phyloP scores from a whole-genome alignment of 2,113 vertebrate genomes.

The Carlito syrichta region DNA sequence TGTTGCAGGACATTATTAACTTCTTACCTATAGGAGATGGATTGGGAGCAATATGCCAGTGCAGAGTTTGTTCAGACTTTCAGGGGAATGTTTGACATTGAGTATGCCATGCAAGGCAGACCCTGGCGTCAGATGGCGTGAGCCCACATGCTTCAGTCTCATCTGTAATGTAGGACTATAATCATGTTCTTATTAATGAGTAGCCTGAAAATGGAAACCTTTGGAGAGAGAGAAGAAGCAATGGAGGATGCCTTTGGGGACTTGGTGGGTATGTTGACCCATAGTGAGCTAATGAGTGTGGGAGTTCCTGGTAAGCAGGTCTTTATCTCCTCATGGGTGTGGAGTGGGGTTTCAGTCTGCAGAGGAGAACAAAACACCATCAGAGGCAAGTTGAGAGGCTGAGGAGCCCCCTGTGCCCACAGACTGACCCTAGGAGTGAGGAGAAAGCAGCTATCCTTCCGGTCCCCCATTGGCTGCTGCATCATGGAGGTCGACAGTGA shows the following conservation, averaged over 20 bases:
- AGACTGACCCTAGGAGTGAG: too few species aligned
- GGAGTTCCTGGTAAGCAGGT: constrained; percentile 1
- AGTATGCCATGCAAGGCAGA: background rate
- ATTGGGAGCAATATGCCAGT: background rate
- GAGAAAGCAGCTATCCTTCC: too few species aligned
- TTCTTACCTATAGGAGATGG: background rate
- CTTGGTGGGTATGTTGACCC: background rate
- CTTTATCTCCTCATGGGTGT: background rate
- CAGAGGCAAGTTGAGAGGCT: background rate
- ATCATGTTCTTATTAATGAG: background rate
- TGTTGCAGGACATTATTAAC: too few species aligned
- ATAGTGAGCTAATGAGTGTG: background rate
- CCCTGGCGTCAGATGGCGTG: background rate
- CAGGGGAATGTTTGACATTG: background rate
- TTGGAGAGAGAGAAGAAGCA: background rate
- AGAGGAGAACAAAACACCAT: background rate
- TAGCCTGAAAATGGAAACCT: background rate
- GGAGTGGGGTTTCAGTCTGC: background rate
- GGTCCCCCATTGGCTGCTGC: background rate
- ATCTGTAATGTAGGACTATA: background rate
- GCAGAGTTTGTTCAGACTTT: background rate
- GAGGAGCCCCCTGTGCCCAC: background rate
- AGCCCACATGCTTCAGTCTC: background rate
- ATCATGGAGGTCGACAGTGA: background rate
- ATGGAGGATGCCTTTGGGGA: background rate